phyloP scores from a whole-genome alignment of 2,888 invertebrate species.

The Mythimna pallens region DNA sequence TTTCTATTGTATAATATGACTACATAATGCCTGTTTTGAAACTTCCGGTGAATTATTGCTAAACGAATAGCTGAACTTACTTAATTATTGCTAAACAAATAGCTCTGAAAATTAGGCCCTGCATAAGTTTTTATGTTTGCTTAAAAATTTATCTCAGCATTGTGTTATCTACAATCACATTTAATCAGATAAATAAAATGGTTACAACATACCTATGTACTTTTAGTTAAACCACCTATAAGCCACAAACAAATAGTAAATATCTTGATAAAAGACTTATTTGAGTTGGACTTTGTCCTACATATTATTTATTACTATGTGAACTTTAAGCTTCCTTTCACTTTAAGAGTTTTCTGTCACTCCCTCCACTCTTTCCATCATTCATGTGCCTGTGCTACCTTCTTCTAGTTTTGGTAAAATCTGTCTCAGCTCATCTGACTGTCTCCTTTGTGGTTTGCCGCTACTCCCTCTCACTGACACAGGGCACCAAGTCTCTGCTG shows the following conservation, averaged over 20 bases:
- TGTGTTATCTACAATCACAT: background rate
- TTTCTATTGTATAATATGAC: background rate
- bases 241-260: background rate
- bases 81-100: background rate
- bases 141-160: background rate
- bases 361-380: no score
- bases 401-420: no score
- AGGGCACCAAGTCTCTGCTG: no score
- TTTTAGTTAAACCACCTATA: background rate
- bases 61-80: background rate
- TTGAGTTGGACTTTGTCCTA: constrained; percentile 4
- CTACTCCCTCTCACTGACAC: no score
- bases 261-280: constrained; percentile 14
- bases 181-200: constrained; percentile 33
- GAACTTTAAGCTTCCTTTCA: background rate
- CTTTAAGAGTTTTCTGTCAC: no score
- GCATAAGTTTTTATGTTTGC: background rate
- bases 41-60: background rate
- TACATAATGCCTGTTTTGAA: background rate
- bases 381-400: no score
- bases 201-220: constrained; percentile 1
- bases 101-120: background rate
- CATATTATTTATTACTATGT: background rate
- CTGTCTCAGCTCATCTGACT: no score
- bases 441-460: no score